A percentile compares a stretch with the other conserved stretches of the same genome.
phyloP scores from a whole-genome alignment of 2,888 invertebrate genomes.

The Drosophila melanosoma region DNA sequence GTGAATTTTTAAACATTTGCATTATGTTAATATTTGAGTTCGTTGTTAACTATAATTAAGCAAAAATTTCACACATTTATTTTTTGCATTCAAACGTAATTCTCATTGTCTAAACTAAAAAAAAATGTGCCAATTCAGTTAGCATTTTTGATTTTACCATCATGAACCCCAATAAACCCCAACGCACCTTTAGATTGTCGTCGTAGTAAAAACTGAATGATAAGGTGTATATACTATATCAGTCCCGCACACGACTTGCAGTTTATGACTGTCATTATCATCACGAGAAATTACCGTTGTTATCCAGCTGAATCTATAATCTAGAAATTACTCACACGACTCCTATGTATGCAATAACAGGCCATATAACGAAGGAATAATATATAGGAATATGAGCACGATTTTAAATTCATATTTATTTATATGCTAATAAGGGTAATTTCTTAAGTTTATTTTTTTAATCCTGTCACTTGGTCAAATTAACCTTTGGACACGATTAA shows the following conservation, averaged over 20 bases:
- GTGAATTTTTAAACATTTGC: not conserved
- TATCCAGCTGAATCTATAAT: slow-evolving; percentile 73
- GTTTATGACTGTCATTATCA: slow-evolving; percentile 70
- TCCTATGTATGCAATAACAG: slow-evolving; percentile 5
- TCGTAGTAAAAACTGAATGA: not conserved
- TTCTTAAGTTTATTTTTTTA: not conserved
- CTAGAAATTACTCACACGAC: slow-evolving; percentile 66
- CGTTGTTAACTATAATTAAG: not conserved
- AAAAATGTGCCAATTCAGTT: slow-evolving; percentile 11
- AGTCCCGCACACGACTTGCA: slow-evolving; percentile 29
- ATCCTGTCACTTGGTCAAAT: slow-evolving; percentile 25
- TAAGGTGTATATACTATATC: slow-evolving; percentile 4
- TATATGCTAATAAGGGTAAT: slow-evolving; percentile 10
- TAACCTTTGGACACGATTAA: slow-evolving; percentile 4
- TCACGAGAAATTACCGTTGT: slow-evolving; percentile 73
- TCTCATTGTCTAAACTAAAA: not conserved
- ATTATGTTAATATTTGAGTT: not conserved
- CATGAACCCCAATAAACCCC: not conserved
- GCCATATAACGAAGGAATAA: not conserved
- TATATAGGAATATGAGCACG: not conserved
- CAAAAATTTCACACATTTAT: not conserved
- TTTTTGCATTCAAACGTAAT: not conserved
- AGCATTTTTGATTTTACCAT: not conserved
- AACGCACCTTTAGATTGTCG: not conserved
- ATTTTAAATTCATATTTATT: not conserved